Evolutionary conservation across 2,797 vertebrate genomes (phyloP), one percentile per base, ranked within the genome.

Genomic region (Artibeus lituratus): DNA sequence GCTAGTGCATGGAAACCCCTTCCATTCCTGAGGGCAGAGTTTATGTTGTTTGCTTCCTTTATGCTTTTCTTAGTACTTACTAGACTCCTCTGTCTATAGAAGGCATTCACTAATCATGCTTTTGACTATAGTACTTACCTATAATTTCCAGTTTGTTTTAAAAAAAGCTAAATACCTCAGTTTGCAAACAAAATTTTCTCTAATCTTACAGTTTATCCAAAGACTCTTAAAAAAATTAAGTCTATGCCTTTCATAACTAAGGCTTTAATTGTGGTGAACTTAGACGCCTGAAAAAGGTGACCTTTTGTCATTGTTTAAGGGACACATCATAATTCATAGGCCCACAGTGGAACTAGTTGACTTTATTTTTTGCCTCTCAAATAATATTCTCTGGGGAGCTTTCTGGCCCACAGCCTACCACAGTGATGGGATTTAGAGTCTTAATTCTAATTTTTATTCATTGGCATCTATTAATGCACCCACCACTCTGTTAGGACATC

Each of bases 141-240:
- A 26, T 87, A 74, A 44, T 87, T 95, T 26, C 24, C 22, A 90
- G 53, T 90, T 76, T 32, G 32, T 39, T 86, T 67, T 84, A 39
- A 39, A 39, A 72, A 72, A 77, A 19, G 57, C 70, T 49, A 82
- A 85, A n/a, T 85, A 87, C 10, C 39, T 90, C 55, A 35, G 37
- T 92, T 87, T 87, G 19, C 49, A 96, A 90, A 77, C 51, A 94
- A 80, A 81, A 35, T 74, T 47, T 93, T 82, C 19, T 85, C 35
- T 77, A 74, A 78, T 83, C 55, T 53, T 81, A 7, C 22, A 84
- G 37, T 69, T 92, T 39, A 51, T 51, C 67, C 24, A 70, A 51
- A 85, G 12, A 39, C 72, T 76, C 80, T 81, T 7, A 19, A 65
- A 44, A 55, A 82, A 84, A 32, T 62, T 53, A 85, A 87, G 47